Evolutionary conservation across 2,888 invertebrate genomes (phyloP), one percentile per base, ranked within the genome.

Genomic region (Meandrusa payeni): DNA sequence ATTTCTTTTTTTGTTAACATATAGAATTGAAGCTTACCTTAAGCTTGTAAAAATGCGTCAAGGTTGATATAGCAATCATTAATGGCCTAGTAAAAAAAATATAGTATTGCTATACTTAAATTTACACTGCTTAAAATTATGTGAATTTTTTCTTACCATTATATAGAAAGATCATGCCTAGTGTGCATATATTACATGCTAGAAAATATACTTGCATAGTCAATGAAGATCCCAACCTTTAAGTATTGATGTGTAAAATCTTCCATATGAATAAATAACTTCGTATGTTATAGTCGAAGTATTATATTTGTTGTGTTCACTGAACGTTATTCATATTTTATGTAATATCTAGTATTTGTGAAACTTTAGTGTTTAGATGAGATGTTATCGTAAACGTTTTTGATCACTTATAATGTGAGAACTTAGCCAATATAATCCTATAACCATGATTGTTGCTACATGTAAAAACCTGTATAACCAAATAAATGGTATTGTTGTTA

Each of bases 401-500:
- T 57, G 69, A 68, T 70, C 70, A 70, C 67, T 64, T 69, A 58
- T 69, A 69, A 65, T 55, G 61, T 65, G 61, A 52, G 55, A 56
- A 54, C 61, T 43, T 80, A 80, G 76, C 70, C 55, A 43, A 69
- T 65, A 63, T 56, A 72, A 68, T 64, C 65, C 61, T 72, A 66
- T 62, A 57, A 69, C 60, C 69, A 64, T 61, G 56, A 69, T 70
- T 83, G 85, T 86, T 87, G 83, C 83, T 85, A 76, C 75, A 75
- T 83, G 72, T 83, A 75, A 78, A 69, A 75, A 82, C 62, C 69
- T 83, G 82, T 86, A 81, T 85, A 85, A 74, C 83, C 81, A 77
- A 80, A 77, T 86, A 86, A 85, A 86, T 79, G 82, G 79, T 81
- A 77, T 77, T 83, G 83, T 86, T 87, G 86, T 85, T 83, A 80